Evolutionary conservation across 2,113 vertebrate species (phyloP).

Genomic region (Dipodomys ordii): DNA sequence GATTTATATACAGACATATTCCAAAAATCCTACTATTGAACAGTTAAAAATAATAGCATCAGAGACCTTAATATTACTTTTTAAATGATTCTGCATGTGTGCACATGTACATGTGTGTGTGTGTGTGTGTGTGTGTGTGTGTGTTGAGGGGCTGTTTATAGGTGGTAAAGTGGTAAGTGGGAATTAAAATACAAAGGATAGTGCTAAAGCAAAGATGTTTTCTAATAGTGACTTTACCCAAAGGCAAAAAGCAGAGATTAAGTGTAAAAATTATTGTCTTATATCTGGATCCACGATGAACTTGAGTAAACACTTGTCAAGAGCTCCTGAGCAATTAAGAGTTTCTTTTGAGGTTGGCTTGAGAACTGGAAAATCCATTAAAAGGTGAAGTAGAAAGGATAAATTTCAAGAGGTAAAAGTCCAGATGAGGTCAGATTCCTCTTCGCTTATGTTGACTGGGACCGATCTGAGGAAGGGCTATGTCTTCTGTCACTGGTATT

Average conservation of each 20-base stretch:
- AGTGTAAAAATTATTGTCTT: conserved; percentile 5
- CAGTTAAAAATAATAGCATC: neutral
- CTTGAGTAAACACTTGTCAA: neutral
- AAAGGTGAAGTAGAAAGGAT: neutral
- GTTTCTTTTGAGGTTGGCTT: neutral
- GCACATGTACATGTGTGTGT: neutral
- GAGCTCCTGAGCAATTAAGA: neutral
- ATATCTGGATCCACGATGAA: conserved; percentile 3
- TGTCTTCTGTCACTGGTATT: neutral
- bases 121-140: neutral
- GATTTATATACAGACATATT: conserved; percentile 10
- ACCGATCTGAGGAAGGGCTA: neutral
- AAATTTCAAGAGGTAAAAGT: neutral
- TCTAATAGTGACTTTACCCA: neutral
- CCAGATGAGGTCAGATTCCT: neutral
- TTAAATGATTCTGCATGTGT: neutral
- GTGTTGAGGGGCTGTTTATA: neutral
- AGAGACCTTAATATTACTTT: neutral
- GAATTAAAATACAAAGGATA: neutral
- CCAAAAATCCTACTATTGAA: neutral
- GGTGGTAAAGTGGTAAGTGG: neutral
- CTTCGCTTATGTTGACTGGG: neutral
- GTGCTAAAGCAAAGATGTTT: conserved; percentile 30
- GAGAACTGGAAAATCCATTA: conserved; percentile 7
- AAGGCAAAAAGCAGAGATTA: conserved; percentile 17